These are phyloP conservation scores for Pelochelys cantorii DNA, from an alignment of 2,797 vertebrate genomes.

Conservation along the genomic window DNA sequence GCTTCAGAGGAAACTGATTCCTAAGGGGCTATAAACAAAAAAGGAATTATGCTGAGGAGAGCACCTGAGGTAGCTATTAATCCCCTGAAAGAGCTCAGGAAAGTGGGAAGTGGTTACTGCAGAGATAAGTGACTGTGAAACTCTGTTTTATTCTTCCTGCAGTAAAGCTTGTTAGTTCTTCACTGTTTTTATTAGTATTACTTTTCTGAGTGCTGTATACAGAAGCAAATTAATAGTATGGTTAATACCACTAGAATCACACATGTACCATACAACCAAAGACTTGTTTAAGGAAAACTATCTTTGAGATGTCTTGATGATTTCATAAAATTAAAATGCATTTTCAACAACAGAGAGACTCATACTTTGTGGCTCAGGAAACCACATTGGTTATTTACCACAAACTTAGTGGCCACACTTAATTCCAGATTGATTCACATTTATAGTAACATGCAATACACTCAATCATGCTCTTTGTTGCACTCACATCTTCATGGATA, in stretches of 20 bases:
- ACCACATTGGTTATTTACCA: not conserved
- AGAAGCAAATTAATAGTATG: not conserved
- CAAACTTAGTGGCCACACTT: accelerated
- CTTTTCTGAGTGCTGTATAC: accelerated
- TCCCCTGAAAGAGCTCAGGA: constrained; percentile 49
- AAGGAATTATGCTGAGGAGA: not conserved
- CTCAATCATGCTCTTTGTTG: not conserved
- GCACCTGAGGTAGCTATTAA: constrained; percentile 58
- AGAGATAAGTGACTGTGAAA: constrained; percentile 72
- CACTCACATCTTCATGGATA: not conserved
- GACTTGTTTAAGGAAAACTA: not conserved
- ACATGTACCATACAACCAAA: accelerated
- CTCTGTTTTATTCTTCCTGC: constrained; percentile 67
- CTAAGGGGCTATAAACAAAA: constrained; percentile 53
- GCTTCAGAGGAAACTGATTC: constrained; percentile 15
- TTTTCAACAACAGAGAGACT: not conserved
- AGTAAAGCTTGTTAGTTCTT: constrained; percentile 22
- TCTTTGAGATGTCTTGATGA: not conserved
- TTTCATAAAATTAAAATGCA: not conserved
- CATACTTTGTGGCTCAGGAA: not conserved
- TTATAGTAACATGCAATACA: not conserved
- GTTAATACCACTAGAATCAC: not conserved
- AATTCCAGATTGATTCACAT: not conserved
- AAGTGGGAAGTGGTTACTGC: constrained; percentile 66
- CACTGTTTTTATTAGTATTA: accelerated